Evolutionary conservation across 2,888 invertebrate genomes (phyloP), one percentile per base, ranked within the genome.

Genomic region (Sepiola atlantica): DNA sequence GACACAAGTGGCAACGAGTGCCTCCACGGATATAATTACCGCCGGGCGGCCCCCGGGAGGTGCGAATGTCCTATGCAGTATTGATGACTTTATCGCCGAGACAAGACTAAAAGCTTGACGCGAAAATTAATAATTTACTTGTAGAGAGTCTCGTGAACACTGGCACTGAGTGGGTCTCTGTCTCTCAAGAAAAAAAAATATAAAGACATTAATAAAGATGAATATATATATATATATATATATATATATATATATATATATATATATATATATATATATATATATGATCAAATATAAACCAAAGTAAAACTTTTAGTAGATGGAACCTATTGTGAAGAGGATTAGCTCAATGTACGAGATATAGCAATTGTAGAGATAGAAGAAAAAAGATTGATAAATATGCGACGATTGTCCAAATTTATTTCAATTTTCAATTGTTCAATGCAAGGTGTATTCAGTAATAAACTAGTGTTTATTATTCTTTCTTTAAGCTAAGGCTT

Each of bases 11-110:
- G 77, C n/a, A 77, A 77, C 77, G n/a, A 77, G 77, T 77, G n/a
- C 77, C n/a, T 77, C 77, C 77, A n/a, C n/a, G 77, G 77, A 77
- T 77, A 77, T 77, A 77, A 77, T 77, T 77, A 77, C 77, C 77
- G n/a, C 28, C 18, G n/a, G 77, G n/a, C 14, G 77, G 77, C n/a
- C n/a, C 77, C n/a, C 77, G 14, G n/a, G 77, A 77, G 77, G n/a
- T 77, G 77, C n/a, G n/a, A 77, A 77, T 77, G n/a, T 12, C 28
- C 28, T 77, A 77, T 77, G 10, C n/a, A 77, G 12, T n/a, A 77
- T 77, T 77, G 77, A 77, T 77, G 77, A 28, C 28, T n/a, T 14
- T 77, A 77, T 77, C 77, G 12, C 28, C 28, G 77, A n/a, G n/a
- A 14, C 77, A 77, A 12, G n/a, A 28, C 28, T 77, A 77, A 77